Percentiles rank a stretch among this genome's conserved stretches.
Evolutionary conservation across 2,888 invertebrate genomes (phyloP).

Genomic region (Entomobrya proxima): DNA sequence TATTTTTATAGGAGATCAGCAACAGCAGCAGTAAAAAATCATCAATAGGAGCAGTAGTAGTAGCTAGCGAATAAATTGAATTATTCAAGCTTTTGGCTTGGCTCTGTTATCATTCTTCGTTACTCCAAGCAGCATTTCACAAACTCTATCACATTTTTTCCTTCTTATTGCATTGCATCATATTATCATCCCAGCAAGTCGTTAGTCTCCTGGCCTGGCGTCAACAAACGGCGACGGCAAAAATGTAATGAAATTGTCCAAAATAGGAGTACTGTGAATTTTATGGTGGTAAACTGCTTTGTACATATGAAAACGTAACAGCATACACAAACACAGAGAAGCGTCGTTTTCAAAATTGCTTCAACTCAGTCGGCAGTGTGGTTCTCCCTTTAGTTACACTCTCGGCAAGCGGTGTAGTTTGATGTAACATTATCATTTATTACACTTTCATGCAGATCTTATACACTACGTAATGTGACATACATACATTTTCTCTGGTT

Average conservation of each 20-base stretch:
- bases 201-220: slow-evolving; percentile 2
- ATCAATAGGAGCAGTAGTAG: slow-evolving; percentile 9
- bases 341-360: not conserved
- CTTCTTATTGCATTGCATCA: not conserved
- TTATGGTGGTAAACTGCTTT: slow-evolving; percentile 24
- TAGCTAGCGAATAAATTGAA: slow-evolving; percentile 18
- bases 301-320: not conserved
- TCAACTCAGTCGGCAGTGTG: not conserved
- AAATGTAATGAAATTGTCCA: slow-evolving; percentile 38
- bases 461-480: not conserved
- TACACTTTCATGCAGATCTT: slow-evolving; percentile 28
- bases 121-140: slow-evolving; percentile 10
- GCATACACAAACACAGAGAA: not conserved
- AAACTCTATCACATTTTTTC: not conserved
- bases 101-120: not conserved
- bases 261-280: slow-evolving; percentile 21
- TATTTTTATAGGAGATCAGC: not conserved
- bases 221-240: not conserved
- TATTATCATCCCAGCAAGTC: not conserved
- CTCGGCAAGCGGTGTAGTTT: slow-evolving; percentile 12
- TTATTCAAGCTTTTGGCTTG: slow-evolving; percentile 17
- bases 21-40: not conserved
- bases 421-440: slow-evolving; percentile 39
- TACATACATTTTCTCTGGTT: slow-evolving; percentile 37
- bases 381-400: not conserved